These are phyloP conservation scores for Motacilla alba DNA, from an alignment of 2,113 vertebrate genomes.

Conservation along the genomic window DNA sequence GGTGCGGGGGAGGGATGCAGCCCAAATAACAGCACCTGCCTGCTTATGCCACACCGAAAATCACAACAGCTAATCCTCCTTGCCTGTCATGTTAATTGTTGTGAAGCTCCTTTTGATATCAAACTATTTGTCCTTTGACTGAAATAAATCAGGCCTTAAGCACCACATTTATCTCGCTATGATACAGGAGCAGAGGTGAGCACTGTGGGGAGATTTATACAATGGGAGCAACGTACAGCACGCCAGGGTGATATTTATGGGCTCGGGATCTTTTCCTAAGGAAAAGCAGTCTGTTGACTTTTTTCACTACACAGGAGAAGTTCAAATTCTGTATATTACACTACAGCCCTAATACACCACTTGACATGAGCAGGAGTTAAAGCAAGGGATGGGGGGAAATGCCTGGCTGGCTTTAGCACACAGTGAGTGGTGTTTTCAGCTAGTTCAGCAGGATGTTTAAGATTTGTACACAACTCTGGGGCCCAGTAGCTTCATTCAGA, in stretches of 20 bases:
- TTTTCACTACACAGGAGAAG: slow-evolving; percentile 22
- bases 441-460: not conserved
- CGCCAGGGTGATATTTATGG: not conserved
- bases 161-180: slow-evolving; percentile 40
- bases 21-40: slow-evolving; percentile 75
- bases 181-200: slow-evolving; percentile 54
- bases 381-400: not conserved
- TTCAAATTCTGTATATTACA: not conserved
- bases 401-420: rapidly evolving
- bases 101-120: slow-evolving; percentile 54
- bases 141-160: slow-evolving; percentile 67
- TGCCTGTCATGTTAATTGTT: slow-evolving; percentile 66
- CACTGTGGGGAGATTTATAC: slow-evolving; percentile 18
- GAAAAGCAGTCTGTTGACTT: slow-evolving; percentile 24
- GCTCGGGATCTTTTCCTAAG: slow-evolving; percentile 5
- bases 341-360: not conserved
- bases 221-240: not conserved
- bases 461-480: not conserved
- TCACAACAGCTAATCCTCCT: slow-evolving; percentile 59
- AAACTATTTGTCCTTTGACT: slow-evolving; percentile 65
- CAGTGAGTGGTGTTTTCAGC: not conserved
- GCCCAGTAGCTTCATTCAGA: not conserved
- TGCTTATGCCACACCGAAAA: slow-evolving; percentile 41
- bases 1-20: slow-evolving; percentile 3
- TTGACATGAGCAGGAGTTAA: slow-evolving; percentile 8